Evolutionary conservation across 2,888 invertebrate genomes (phyloP), one percentile per base, ranked within the genome.

Genomic region (Dusona sp.): DNA sequence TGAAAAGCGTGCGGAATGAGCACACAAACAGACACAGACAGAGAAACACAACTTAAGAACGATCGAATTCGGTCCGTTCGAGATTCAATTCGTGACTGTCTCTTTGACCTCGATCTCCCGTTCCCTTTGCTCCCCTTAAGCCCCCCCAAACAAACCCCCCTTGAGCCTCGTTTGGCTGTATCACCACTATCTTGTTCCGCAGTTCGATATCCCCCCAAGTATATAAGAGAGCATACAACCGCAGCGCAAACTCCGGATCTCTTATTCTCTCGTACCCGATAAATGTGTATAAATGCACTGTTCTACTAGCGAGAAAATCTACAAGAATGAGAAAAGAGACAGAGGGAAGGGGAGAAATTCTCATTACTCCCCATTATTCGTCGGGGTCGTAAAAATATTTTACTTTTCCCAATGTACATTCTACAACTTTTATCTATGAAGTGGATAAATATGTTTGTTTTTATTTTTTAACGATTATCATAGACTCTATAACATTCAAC

Each of bases 1-100:
- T 73, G 33, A 73, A 54, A 70, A 73, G 54, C 54, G 54, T 45
- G 54, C n/a, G 33, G 54, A 54, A 73, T 13, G n/a, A 33, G n/a
- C 67, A 67, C 45, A 72, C 36, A 57, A 4, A 67, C 74, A 42
- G 61, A 75, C 45, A 61, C 29, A 48, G 29, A 68, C 42, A 68
- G 25, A 16, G 16, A 51, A 68, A 65, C 78, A 73, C 72, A 77
- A 54, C 65, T 79, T 65, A 29, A 79, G 84, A 79, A 79, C 86
- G 68, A 86, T 80, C 79, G 86, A 84, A 87, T 87, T 87, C 84
- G 86, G 83, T 83, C 64, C 80, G 73, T 84, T 84, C 86, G 86
- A 74, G 81, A 81, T 84, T 86, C 83, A 65, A 87, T 84, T 87
- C 86, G 86, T 87, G 86, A 87, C 86, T 84, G 86, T 84, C 86